Conservation (phyloP, 1,140 invertebrate genomes). For the Panagrolaimus sp. region DNA sequence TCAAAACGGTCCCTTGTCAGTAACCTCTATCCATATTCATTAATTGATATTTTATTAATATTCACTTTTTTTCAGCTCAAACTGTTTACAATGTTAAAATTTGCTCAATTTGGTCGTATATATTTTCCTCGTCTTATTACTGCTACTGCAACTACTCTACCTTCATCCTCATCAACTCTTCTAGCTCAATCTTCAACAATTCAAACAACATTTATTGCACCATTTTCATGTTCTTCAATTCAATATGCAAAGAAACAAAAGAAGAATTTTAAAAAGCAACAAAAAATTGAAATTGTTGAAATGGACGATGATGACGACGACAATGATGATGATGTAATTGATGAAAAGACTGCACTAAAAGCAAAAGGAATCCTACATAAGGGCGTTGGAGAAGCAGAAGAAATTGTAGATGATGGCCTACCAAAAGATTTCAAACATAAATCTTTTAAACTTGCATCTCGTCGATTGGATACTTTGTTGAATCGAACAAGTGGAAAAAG, state of each 20-base stretch:
- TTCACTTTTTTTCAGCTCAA: no score
- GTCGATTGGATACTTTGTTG: slow-evolving; percentile 36
- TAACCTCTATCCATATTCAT: no score
- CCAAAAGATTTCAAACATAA: slow-evolving; percentile 44
- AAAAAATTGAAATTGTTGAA: slow-evolving; percentile 8
- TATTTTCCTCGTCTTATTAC: no score
- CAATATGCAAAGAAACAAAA: slow-evolving; percentile 1
- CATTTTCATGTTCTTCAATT: not conserved
- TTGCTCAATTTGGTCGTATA: no score
- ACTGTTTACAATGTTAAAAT: no score
- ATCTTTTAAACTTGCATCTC: slow-evolving; percentile 24
- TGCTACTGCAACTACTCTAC: no score
- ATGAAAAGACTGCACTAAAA: not conserved
- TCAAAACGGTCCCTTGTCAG: no score
- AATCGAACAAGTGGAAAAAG: slow-evolving; percentile 29
- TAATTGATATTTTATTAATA: no score
- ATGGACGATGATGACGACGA: slow-evolving; percentile 5
- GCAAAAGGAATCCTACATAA: slow-evolving; percentile 1
- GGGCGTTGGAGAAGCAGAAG: slow-evolving; percentile 12
- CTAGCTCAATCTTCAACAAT: no score
- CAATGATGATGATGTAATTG: not conserved
- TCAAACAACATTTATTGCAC: no score
- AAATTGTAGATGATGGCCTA: slow-evolving; percentile 32
- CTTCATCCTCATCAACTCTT: no score
- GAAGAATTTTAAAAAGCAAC: not conserved